A percentile compares a stretch with the other conserved stretches of the same genome.
Evolutionary conservation across 2,888 invertebrate species (phyloP).

Genomic region (Apodemia hepburni): DNA sequence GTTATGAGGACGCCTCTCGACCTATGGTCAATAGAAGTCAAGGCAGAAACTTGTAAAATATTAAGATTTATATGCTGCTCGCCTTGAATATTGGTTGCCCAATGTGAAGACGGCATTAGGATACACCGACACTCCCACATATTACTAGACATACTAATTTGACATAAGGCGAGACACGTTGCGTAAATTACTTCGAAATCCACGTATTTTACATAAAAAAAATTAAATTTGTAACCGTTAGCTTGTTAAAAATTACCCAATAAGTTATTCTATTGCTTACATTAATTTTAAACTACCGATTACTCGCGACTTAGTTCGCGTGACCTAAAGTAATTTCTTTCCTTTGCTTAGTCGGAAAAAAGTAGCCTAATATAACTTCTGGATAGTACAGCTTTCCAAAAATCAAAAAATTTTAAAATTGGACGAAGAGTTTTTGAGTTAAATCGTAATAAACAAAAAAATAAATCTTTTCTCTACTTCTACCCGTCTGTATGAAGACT

Average conservation of each 20-base stretch:
- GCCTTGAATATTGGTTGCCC: constrained; percentile 63
- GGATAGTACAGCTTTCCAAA: no score
- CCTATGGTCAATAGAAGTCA: constrained; percentile 39
- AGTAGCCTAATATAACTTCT: no score
- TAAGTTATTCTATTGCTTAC: background rate
- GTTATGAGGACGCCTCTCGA: constrained; percentile 41
- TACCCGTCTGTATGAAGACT: background rate
- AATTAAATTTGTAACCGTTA: background rate
- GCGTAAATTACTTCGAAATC: constrained; percentile 25
- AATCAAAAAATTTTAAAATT: background rate
- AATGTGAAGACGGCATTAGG: constrained; percentile 60
- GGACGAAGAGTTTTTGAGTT: no score
- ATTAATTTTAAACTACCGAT: no score
- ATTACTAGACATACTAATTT: constrained; percentile 47
- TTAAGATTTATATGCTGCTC: constrained; percentile 62
- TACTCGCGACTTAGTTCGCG: no score
- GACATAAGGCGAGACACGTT: constrained; percentile 45
- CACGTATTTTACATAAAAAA: constrained; percentile 12
- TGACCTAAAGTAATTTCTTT: no score
- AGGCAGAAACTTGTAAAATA: constrained; percentile 57
- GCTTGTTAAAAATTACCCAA: constrained; percentile 1
- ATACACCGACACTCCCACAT: constrained; percentile 42
- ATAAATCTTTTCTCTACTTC: no score
- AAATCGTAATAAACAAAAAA: no score
- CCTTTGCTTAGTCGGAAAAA: no score